Evolutionary conservation across 1,140 invertebrate genomes (phyloP).

Genomic region (Oreohelix idahoensis): DNA sequence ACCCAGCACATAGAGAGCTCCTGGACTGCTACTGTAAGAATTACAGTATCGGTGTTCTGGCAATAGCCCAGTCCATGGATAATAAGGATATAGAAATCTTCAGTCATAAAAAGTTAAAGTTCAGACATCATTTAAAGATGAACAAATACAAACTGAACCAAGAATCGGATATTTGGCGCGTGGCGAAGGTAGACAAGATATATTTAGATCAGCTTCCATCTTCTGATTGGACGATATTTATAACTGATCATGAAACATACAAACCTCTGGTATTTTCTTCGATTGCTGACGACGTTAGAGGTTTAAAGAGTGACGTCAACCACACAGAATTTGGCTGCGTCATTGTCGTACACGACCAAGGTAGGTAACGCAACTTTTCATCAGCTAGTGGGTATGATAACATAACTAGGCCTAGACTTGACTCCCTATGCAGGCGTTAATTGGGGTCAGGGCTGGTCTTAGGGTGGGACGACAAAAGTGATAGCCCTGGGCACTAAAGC

Average conservation of each 20-base stretch:
- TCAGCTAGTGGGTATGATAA: too few relatives aligned
- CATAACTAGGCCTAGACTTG: too few relatives aligned
- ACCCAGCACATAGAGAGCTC: too few relatives aligned
- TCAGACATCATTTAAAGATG: constrained; percentile 91
- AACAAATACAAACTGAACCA: constrained; percentile 91
- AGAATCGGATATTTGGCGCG: constrained; percentile 86
- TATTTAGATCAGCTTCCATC: constrained; percentile 87
- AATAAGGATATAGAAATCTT: constrained; percentile 77
- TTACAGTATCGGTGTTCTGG: too few relatives aligned
- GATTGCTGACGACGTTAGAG: constrained; percentile 51
- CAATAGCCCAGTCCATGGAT: too few relatives aligned
- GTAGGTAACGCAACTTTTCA: constrained; percentile 21
- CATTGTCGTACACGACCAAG: constrained; percentile 23
- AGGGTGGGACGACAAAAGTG: too few relatives aligned
- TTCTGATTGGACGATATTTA: constrained; percentile 92
- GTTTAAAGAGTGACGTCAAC: neutral
- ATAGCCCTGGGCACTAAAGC: too few relatives aligned
- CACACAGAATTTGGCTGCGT: constrained; percentile 25
- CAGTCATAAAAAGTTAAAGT: constrained; percentile 86
- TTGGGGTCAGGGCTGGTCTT: too few relatives aligned
- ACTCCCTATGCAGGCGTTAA: too few relatives aligned
- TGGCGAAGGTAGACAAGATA: constrained; percentile 91
- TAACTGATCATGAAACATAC: constrained; percentile 92
- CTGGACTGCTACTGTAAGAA: too few relatives aligned
- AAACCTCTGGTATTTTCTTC: constrained; percentile 91